Percentiles rank a stretch among this genome's conserved stretches.
Evolutionary conservation across 2,797 vertebrate species (phyloP).

Genomic region (Oryzias sinensis): DNA sequence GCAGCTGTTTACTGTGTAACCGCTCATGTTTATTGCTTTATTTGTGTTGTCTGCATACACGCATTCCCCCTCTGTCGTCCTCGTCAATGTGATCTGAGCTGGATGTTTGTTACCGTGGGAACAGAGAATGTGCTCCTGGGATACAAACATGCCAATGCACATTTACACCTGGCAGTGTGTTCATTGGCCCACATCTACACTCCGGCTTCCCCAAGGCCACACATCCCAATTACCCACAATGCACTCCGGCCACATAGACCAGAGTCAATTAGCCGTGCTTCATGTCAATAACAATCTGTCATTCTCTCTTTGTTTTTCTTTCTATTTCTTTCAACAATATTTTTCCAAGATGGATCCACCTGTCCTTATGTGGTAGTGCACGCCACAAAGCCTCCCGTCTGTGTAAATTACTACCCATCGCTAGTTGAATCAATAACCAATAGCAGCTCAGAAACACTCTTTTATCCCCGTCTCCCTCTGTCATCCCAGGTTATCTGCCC

Average conservation of each 20-base stretch:
- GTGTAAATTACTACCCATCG: slow-evolving; percentile 32
- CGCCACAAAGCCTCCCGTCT: slow-evolving; percentile 14
- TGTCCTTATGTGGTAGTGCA: slow-evolving; percentile 20
- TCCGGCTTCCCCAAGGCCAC: slow-evolving; percentile 63
- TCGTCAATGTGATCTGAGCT: slow-evolving; percentile 45
- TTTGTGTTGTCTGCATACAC: slow-evolving; percentile 1
- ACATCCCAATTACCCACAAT: slow-evolving; percentile 75
- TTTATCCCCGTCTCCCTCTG: slow-evolving; percentile 17
- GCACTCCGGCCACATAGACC: slow-evolving; percentile 56
- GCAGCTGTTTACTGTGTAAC: slow-evolving; percentile 18
- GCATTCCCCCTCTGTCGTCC: slow-evolving; percentile 31
- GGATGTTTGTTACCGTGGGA: slow-evolving; percentile 63
- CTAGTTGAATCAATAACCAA: slow-evolving; percentile 40
- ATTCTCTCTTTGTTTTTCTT: slow-evolving; percentile 10
- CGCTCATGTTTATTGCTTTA: background rate
- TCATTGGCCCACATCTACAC: slow-evolving; percentile 65
- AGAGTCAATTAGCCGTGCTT: slow-evolving; percentile 65
- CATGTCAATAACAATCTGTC: slow-evolving; percentile 56
- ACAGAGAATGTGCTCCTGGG: slow-evolving; percentile 56
- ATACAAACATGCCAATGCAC: slow-evolving; percentile 16
- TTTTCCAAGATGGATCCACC: slow-evolving; percentile 8
- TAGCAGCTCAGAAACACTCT: slow-evolving; percentile 14
- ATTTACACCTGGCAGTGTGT: slow-evolving; percentile 63
- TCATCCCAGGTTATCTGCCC: background rate
- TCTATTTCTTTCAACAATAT: slow-evolving; percentile 5